Conservation (phyloP, 2,113 vertebrate species). For the Carlito syrichta region DNA sequence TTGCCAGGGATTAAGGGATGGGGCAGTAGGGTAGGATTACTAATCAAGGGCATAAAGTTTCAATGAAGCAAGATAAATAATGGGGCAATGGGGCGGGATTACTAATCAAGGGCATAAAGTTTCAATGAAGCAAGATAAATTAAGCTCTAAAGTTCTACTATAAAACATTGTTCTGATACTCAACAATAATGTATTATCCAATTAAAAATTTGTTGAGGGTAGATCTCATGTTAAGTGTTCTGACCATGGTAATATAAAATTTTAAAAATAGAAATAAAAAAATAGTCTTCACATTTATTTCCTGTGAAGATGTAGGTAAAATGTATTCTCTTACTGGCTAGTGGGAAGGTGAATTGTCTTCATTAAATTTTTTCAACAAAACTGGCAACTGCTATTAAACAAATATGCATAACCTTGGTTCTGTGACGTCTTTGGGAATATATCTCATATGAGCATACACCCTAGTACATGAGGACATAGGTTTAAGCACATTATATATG, state of each 20-base stretch:
- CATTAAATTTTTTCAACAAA: slow-evolving; percentile 4
- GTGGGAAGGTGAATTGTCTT: neutral
- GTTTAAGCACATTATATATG: neutral
- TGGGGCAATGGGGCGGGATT: too few species aligned
- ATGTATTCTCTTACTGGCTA: neutral
- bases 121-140: neutral
- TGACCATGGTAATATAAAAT: neutral
- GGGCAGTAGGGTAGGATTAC: too few species aligned
- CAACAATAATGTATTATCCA: neutral
- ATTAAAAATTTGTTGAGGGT: neutral
- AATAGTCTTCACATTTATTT: neutral
- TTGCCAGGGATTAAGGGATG: neutral
- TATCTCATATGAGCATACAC: neutral
- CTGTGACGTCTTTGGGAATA: neutral
- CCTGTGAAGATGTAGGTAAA: neutral
- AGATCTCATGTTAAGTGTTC: neutral
- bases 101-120: neutral
- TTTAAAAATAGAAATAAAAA: neutral
- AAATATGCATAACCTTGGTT: neutral
- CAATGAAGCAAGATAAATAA: neutral
- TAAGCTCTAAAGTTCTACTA: neutral
- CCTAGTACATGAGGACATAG: neutral
- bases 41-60: neutral
- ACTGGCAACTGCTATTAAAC: neutral
- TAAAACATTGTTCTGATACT: neutral